phyloP scores from a whole-genome alignment of 2,888 invertebrate species.

The Amiota communis region DNA sequence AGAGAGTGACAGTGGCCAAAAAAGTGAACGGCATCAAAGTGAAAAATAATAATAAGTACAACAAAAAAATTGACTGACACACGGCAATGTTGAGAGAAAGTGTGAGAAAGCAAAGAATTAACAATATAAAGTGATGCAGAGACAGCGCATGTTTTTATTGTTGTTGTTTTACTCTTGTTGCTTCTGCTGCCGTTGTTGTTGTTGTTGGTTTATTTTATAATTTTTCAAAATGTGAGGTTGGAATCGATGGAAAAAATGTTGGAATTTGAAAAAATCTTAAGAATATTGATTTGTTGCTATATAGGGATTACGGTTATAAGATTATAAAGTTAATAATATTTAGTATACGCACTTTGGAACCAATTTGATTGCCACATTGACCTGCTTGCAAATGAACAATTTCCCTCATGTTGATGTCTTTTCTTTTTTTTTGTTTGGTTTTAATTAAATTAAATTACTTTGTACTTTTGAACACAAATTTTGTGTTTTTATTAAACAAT shows the following conservation, averaged over 20 bases:
- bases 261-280: not conserved
- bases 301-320: conserved; percentile 24
- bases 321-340: conserved; percentile 41
- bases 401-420: conserved; percentile 82
- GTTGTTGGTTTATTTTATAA: conserved; percentile 55
- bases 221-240: conserved; percentile 61
- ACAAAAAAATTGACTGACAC: conserved; percentile 10
- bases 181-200: conserved; percentile 9
- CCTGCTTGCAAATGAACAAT: conserved; percentile 93
- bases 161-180: not conserved
- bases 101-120: not conserved
- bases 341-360: conserved; percentile 83
- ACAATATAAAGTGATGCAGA: not conserved
- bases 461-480: conserved; percentile 12
- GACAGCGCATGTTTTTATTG: conserved; percentile 39
- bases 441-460: conserved; percentile 21
- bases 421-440: not conserved
- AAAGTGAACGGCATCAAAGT: not conserved
- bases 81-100: conserved; percentile 27
- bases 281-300: not conserved
- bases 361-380: conserved; percentile 94
- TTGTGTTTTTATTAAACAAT: not conserved
- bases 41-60: not conserved
- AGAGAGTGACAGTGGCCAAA: conserved; percentile 9
- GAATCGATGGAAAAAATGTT: conserved; percentile 35